phyloP scores from a whole-genome alignment of 2,888 invertebrate genomes.

The Gymnosoma rotundatum region DNA sequence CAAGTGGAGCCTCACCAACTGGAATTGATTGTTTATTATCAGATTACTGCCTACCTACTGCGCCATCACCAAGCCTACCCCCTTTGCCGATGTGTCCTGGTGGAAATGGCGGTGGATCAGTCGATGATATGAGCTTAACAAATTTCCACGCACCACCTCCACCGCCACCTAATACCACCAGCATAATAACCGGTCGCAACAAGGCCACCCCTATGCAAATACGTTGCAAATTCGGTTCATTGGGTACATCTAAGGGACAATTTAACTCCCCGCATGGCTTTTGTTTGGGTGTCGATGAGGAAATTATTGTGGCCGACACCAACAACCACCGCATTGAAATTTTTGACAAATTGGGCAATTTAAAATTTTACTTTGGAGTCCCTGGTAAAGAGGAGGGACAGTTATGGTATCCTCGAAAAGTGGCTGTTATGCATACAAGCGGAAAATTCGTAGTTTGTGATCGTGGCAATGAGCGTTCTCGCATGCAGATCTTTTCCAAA shows the following conservation, averaged over 20 bases:
- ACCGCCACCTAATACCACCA: conserved; percentile 79
- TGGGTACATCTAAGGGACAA: conserved; percentile 95
- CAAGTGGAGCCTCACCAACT: conserved; percentile 84
- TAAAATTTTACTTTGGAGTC: conserved; percentile 96
- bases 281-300: conserved; percentile 96
- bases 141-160: conserved; percentile 83
- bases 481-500: conserved; percentile 98
- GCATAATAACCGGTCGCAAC: conserved; percentile 84
- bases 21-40: conserved; percentile 85
- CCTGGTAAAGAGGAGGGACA: conserved; percentile 98
- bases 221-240: conserved; percentile 95
- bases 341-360: conserved; percentile 96
- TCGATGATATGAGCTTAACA: conserved; percentile 82
- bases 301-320: conserved; percentile 97
- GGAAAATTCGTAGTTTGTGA: conserved; percentile 98
- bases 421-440: conserved; percentile 93
- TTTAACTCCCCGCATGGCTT: conserved; percentile 99
- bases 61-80: conserved; percentile 85
- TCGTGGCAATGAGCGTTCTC: conserved; percentile 96
- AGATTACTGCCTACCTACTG: conserved; percentile 85
- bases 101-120: conserved; percentile 72
- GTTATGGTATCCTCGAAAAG: conserved; percentile 98
- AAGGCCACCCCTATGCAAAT: conserved; percentile 94
- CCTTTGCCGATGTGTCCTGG: conserved; percentile 80
- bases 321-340: conserved; percentile 98